Evolutionary conservation across 2,888 invertebrate species (phyloP).

Genomic region (Isotomurus palustris): DNA sequence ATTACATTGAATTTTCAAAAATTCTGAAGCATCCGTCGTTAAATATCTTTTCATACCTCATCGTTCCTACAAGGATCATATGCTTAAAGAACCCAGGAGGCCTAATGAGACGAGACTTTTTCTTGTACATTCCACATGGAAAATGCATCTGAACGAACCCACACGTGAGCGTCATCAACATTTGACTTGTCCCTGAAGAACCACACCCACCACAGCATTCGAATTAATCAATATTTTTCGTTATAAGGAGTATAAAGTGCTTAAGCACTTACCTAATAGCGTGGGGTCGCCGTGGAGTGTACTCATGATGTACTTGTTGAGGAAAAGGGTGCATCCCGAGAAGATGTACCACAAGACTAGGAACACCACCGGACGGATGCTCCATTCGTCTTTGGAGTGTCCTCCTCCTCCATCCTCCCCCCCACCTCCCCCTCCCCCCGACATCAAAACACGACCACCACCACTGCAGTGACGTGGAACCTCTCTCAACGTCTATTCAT

Average conservation of each 20-base stretch:
- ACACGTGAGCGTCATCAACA: constrained; percentile 67
- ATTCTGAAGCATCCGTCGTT: not conserved
- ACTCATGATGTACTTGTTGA: constrained; percentile 69
- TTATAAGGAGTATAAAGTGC: too few species aligned
- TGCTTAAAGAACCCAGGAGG: constrained; percentile 68
- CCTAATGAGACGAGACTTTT: constrained; percentile 56
- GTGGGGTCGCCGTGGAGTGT: constrained; percentile 69
- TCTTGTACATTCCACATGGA: constrained; percentile 68
- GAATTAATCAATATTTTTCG: constrained; percentile 26
- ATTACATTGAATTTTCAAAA: constrained; percentile 10
- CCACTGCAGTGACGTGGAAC: not conserved
- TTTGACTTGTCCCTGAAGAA: constrained; percentile 67
- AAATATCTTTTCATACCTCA: constrained; percentile 54
- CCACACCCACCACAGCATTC: too few species aligned
- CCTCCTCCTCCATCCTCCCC: constrained; percentile 7
- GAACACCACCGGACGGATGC: constrained; percentile 60
- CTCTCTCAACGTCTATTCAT: not conserved
- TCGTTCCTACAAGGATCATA: constrained; percentile 68
- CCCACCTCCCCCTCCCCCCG: constrained; percentile 1
- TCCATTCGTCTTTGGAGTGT: constrained; percentile 50
- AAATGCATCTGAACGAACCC: constrained; percentile 70
- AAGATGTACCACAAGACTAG: constrained; percentile 69
- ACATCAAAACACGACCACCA: too few species aligned
- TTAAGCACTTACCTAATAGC: constrained; percentile 61
- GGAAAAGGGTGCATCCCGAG: constrained; percentile 69